phyloP scores from a whole-genome alignment of 35 echinoderm and acorn worm species.

The Acanthaster planci region DNA sequence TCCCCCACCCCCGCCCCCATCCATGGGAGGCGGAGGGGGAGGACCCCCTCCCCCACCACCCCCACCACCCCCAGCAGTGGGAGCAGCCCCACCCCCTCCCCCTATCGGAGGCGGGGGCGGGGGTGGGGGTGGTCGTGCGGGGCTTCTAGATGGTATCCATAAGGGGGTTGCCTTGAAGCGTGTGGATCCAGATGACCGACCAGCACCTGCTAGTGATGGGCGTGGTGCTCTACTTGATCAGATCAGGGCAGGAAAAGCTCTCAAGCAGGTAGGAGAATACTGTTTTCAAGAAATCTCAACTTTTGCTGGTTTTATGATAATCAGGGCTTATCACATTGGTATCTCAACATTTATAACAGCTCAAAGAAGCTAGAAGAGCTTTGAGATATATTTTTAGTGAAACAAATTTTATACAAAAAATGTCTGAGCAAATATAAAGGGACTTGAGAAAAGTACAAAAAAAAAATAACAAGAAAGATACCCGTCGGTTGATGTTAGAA shows the following conservation, averaged over 20 bases:
- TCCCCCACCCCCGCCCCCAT: slow-evolving; percentile 44
- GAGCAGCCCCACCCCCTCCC: slow-evolving; percentile 51
- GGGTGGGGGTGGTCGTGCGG: slow-evolving; percentile 33
- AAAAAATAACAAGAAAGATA: no score
- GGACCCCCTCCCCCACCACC: slow-evolving; percentile 45
- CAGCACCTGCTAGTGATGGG: slow-evolving; percentile 8
- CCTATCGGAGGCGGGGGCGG: slow-evolving; percentile 35
- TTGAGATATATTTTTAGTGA: no score
- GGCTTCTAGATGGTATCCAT: slow-evolving; percentile 54
- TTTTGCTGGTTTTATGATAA: neutral
- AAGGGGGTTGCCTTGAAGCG: slow-evolving; percentile 46
- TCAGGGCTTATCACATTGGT: no score
- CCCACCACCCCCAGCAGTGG: slow-evolving; percentile 41
- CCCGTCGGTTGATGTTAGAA: no score
- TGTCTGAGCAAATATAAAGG: no score
- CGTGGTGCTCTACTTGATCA: slow-evolving; percentile 58
- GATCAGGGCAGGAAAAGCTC: slow-evolving; percentile 45
- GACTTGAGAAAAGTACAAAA: no score
- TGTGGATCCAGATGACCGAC: slow-evolving; percentile 35
- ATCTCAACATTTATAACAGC: no score
- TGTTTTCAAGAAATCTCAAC: no score
- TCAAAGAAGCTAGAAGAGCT: no score
- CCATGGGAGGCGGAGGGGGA: slow-evolving; percentile 2
- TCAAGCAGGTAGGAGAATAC: slow-evolving; percentile 39
- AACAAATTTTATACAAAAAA: no score